These are phyloP conservation scores for Andrena cerasifolii DNA, from an alignment of 1,140 invertebrate genomes.

Conservation along the genomic window DNA sequence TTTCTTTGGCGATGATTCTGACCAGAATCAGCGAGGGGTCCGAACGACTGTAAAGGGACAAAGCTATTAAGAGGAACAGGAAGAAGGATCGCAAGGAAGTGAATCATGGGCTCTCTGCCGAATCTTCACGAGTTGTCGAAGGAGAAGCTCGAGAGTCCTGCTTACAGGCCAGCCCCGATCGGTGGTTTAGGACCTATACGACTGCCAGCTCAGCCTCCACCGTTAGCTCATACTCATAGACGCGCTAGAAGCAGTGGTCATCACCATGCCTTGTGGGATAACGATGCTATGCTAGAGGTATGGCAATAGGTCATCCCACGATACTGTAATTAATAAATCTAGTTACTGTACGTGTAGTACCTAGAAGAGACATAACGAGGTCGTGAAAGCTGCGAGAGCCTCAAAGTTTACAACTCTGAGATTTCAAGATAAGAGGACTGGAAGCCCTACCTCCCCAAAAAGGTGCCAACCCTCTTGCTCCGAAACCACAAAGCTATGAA, in stretches of 20 bases:
- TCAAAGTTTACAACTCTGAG: too few species aligned
- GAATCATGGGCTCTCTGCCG: conserved; percentile 85
- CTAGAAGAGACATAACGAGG: too few species aligned
- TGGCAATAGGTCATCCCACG: too few species aligned
- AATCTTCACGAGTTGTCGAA: conserved; percentile 84
- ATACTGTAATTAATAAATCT: too few species aligned
- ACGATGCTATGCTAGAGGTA: conserved; percentile 79
- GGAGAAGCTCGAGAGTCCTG: conserved; percentile 76
- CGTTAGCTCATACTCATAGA: conserved; percentile 71
- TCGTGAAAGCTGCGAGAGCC: too few species aligned
- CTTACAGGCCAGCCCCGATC: conserved; percentile 71
- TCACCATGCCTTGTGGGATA: conserved; percentile 73
- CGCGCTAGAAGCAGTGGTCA: conserved; percentile 75
- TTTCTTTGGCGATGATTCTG: conserved; percentile 26
- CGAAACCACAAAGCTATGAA: too few species aligned
- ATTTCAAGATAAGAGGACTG: too few species aligned
- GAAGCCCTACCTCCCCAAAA: too few species aligned
- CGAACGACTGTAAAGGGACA: conserved; percentile 11
- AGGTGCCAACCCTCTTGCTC: too few species aligned
- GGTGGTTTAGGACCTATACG: conserved; percentile 68
- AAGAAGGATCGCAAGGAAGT: neutral
- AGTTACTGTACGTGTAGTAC: too few species aligned
- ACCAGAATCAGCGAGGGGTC: conserved; percentile 1
- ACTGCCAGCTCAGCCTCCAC: conserved; percentile 70
- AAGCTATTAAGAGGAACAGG: neutral